Evolutionary conservation across 2,113 vertebrate species (phyloP).

Genomic region (Pomatostomus ruficeps): DNA sequence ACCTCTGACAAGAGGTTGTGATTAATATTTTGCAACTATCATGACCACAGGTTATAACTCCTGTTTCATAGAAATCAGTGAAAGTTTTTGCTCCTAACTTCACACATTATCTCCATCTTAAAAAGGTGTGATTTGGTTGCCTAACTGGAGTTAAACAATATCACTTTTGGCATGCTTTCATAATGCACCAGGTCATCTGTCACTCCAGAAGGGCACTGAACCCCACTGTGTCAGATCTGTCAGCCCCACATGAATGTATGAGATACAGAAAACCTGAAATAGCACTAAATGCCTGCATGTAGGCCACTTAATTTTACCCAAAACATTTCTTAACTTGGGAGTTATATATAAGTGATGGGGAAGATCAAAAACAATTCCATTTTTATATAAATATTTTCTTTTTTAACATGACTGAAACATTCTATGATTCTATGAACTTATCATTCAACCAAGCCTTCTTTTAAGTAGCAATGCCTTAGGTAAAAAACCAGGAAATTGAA

Average conservation of each 20-base stretch:
- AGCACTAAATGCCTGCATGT: not conserved
- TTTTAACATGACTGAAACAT: not conserved
- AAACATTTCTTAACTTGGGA: not conserved
- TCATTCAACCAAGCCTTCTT: not conserved
- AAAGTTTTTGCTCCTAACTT: not conserved
- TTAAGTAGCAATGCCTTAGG: not conserved
- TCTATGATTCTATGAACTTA: not conserved
- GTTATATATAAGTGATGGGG: not conserved
- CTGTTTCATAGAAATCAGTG: not conserved
- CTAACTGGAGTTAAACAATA: not conserved
- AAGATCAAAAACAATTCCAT: not conserved
- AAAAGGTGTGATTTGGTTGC: not conserved
- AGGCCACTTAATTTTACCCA: not conserved
- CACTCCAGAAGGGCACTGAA: not conserved
- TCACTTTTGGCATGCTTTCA: not conserved
- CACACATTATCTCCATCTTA: not conserved
- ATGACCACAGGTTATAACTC: not conserved
- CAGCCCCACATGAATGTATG: not conserved
- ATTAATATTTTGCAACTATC: not conserved
- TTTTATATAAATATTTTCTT: not conserved
- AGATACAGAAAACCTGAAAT: not conserved
- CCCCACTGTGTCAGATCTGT: not conserved
- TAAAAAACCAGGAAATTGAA: not conserved
- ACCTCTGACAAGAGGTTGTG: not conserved
- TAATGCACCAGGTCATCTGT: not conserved